These are phyloP conservation scores for Luidia sarsii DNA, from an alignment of 53 echinoderm and acorn worm genomes.

Conservation along the genomic window DNA sequence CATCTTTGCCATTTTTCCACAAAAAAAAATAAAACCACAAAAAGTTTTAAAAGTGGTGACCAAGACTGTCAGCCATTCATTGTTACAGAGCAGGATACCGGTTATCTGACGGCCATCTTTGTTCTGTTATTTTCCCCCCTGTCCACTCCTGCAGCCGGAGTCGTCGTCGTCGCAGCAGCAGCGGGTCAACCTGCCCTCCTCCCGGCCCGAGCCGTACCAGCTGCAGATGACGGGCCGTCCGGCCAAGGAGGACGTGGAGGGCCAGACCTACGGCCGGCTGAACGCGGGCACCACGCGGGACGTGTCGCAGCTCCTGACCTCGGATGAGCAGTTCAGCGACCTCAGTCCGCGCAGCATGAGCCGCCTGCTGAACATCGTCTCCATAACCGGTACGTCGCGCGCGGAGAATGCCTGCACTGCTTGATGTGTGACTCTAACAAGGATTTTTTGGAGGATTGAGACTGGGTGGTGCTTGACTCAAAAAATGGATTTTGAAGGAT, in stretches of 20 bases:
- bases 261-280: slow-evolving; percentile 19
- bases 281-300: slow-evolving; percentile 68
- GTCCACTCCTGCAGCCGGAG: slow-evolving; percentile 18
- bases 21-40: no score
- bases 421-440: neutral
- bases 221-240: neutral
- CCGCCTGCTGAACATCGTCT: slow-evolving; percentile 92
- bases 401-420: neutral
- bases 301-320: slow-evolving; percentile 85
- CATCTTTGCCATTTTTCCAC: no score
- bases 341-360: slow-evolving; percentile 97
- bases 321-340: slow-evolving; percentile 94
- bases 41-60: no score
- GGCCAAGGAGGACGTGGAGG: slow-evolving; percentile 4
- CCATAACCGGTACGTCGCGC: slow-evolving; percentile 81
- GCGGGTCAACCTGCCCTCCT: slow-evolving; percentile 16
- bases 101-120: no score
- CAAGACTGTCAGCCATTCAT: no score
- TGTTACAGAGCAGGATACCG: no score
- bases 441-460: neutral
- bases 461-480: no score
- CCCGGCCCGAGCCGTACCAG: slow-evolving; percentile 3
- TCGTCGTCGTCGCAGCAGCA: no score
- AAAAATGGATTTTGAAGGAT: neutral
- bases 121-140: no score